Percentiles rank a stretch among this genome's conserved stretches.
Evolutionary conservation across 2,888 invertebrate species (phyloP).

Genomic region (Drosophila pseudotakahashii): DNA sequence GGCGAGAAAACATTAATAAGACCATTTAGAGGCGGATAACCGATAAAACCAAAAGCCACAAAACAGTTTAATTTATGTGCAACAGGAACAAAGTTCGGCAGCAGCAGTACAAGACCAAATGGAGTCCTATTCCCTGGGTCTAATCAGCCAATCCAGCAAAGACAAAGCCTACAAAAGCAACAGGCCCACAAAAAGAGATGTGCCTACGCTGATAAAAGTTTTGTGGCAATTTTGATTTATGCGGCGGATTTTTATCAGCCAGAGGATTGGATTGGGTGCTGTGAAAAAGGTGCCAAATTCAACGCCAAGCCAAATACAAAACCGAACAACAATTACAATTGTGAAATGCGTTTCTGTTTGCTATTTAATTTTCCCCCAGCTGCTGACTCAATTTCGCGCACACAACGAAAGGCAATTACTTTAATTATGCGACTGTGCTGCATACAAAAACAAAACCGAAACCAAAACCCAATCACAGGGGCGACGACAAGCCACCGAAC

Average conservation of each 20-base stretch:
- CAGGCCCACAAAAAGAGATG: slow-evolving; percentile 29
- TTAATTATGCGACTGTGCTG: slow-evolving; percentile 73
- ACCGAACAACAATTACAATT: slow-evolving; percentile 63
- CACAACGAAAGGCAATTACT: slow-evolving; percentile 73
- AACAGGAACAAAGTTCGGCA: slow-evolving; percentile 6
- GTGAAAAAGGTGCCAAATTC: slow-evolving; percentile 46
- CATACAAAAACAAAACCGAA: slow-evolving; percentile 49
- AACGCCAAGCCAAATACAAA: slow-evolving; percentile 25
- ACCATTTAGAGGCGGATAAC: slow-evolving; percentile 17
- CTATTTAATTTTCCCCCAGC: slow-evolving; percentile 52
- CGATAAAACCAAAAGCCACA: slow-evolving; percentile 31
- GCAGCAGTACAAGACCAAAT: slow-evolving; percentile 7
- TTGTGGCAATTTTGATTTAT: slow-evolving; percentile 49
- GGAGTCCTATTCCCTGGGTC: slow-evolving; percentile 7
- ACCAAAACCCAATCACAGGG: slow-evolving; percentile 52
- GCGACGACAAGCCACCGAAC: slow-evolving; percentile 59
- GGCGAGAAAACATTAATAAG: slow-evolving; percentile 34
- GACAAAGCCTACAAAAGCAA: slow-evolving; percentile 11
- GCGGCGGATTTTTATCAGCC: slow-evolving; percentile 42
- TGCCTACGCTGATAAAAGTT: slow-evolving; percentile 32
- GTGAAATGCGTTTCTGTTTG: slow-evolving; percentile 65
- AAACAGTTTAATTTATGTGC: slow-evolving; percentile 40
- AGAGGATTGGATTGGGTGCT: neutral
- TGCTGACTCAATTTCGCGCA: slow-evolving; percentile 67
- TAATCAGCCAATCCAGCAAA: slow-evolving; percentile 22